Evolutionary conservation across 2,888 invertebrate species (phyloP).

Genomic region (Melieria crassipennis): DNA sequence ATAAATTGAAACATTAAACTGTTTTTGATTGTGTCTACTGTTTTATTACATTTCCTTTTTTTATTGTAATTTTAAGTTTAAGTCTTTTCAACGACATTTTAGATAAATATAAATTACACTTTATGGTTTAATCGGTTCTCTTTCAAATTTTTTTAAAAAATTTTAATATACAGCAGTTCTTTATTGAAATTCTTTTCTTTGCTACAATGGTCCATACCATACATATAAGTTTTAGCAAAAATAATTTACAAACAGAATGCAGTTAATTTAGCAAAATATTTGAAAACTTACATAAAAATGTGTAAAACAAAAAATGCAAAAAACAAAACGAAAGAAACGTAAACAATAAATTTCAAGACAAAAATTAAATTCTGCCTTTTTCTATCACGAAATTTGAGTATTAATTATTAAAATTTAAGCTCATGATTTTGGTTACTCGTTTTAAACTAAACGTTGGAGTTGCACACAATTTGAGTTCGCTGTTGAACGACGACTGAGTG

Average conservation of each 20-base stretch:
- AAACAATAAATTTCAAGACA: conserved; percentile 46
- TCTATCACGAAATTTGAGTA: conserved; percentile 66
- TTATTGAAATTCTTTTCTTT: too few species aligned
- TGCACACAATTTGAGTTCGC: conserved; percentile 11
- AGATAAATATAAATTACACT: conserved; percentile 12
- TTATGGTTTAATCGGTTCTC: not conserved
- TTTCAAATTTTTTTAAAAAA: too few species aligned
- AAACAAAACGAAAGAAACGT: conserved; percentile 21
- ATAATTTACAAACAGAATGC: conserved; percentile 18
- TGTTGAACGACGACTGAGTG: not conserved
- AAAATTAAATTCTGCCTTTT: conserved; percentile 52
- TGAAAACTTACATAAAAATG: conserved; percentile 24
- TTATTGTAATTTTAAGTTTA: conserved; percentile 26
- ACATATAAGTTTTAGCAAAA: not conserved
- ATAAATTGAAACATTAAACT: not conserved
- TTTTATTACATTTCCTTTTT: conserved; percentile 26
- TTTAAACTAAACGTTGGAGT: conserved; percentile 22
- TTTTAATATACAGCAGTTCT: too few species aligned
- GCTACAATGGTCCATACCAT: too few species aligned
- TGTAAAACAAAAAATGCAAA: conserved; percentile 25
- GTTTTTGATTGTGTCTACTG: not conserved
- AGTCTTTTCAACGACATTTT: conserved; percentile 36
- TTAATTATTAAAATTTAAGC: conserved; percentile 46
- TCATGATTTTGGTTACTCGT: conserved; percentile 5
- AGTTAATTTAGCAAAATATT: conserved; percentile 1